These are phyloP conservation scores for Pyrochroa serraticornis DNA, from an alignment of 2,888 invertebrate species.

Conservation along the genomic window DNA sequence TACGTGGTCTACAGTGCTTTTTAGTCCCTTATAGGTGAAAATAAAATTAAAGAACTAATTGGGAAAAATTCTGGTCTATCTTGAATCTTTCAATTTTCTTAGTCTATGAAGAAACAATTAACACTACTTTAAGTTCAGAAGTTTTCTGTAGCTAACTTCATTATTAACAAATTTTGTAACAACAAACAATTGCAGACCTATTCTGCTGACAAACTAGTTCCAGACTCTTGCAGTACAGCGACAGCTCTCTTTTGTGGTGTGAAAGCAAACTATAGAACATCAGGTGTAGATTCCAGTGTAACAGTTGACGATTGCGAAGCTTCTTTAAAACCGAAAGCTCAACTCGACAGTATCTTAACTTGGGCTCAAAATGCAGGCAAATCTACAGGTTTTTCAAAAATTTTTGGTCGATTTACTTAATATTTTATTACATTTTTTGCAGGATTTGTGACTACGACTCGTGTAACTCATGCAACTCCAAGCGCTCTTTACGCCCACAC, in stretches of 20 bases:
- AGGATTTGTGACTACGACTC: conserved; percentile 83
- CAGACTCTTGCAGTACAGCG: conserved; percentile 88
- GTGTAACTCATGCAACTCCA: conserved; percentile 89
- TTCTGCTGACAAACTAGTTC: conserved; percentile 82
- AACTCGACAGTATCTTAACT: conserved; percentile 69
- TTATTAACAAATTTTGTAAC: not conserved
- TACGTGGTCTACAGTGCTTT: no score
- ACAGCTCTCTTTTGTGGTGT: conserved; percentile 86
- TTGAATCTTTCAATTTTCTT: no score
- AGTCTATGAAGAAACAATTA: no score
- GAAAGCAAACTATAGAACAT: conserved; percentile 79
- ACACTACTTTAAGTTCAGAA: no score
- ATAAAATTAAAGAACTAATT: no score
- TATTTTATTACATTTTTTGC: no score
- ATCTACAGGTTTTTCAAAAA: conserved; percentile 70
- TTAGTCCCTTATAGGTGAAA: no score
- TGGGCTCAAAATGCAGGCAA: conserved; percentile 79
- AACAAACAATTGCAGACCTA: conserved; percentile 71
- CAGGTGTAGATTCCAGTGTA: conserved; percentile 78
- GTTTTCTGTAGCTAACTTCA: no score
- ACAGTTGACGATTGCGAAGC: conserved; percentile 68
- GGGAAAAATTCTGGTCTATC: no score
- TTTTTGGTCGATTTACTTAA: no score
- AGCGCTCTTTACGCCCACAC: conserved; percentile 79
- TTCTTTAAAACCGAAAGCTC: conserved; percentile 63